Conservation (phyloP, 2,113 vertebrate species). For the Cyprinus carpio region DNA sequence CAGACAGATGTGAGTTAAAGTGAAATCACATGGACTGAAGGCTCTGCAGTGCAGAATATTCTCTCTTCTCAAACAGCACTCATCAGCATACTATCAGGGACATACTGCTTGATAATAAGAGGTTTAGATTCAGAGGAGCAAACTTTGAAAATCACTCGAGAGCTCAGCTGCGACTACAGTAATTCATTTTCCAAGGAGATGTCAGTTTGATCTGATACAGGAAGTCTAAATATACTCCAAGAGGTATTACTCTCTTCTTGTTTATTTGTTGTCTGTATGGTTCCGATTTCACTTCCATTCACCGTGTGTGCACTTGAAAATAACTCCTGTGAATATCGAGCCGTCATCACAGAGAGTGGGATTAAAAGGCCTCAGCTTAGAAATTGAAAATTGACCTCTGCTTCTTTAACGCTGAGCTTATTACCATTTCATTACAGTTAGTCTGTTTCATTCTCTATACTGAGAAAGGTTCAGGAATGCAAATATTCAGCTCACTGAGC, state of each 20-base stretch:
- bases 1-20: neutral
- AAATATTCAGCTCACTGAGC: neutral
- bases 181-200: constrained; percentile 24
- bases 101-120: constrained; percentile 23
- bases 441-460: neutral
- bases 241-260: constrained; percentile 3
- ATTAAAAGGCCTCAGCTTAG: neutral
- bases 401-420: constrained; percentile 8
- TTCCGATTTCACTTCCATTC: constrained; percentile 1
- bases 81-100: constrained; percentile 17
- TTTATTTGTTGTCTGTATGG: constrained; percentile 7
- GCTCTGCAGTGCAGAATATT: neutral
- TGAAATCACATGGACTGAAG: constrained; percentile 23
- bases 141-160: constrained; percentile 7
- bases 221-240: constrained; percentile 21
- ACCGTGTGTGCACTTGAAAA: neutral
- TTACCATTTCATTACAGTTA: constrained; percentile 18
- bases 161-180: neutral
- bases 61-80: neutral
- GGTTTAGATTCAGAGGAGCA: neutral
- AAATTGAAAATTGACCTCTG: constrained; percentile 13
- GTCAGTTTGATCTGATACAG: constrained; percentile 27
- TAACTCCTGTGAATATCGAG: neutral
- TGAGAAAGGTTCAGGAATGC: neutral
- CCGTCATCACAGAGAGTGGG: neutral